Evolutionary conservation across 2,797 vertebrate genomes (phyloP), one percentile per base, ranked within the genome.

Genomic region (Florisuga fusca): DNA sequence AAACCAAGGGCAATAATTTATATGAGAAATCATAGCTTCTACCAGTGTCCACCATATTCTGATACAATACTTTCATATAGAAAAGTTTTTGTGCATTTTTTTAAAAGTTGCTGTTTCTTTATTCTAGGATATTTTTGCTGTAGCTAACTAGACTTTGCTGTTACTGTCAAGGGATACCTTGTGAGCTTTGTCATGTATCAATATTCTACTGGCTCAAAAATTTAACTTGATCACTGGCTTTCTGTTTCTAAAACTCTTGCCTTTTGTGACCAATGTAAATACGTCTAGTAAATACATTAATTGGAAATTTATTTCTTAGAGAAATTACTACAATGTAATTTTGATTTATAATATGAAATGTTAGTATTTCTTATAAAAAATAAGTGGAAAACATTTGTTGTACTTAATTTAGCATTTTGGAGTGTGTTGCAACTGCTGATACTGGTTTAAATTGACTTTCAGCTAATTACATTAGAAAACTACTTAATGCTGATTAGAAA

Each of bases 401-500:
- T 74, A 87, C 84, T 84, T 91, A 93, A 71, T 96, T 96, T 94
- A 83, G 59, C 36, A 86, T 68, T 88, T 86, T 82, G 53, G 67
- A 93, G 48, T 57, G 18, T 87, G 78, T 87, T 96, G 76, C 93
- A 95, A 90, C 90, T 87, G 61, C 86, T 96, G 86, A 71, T 95
- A 67, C 46, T 84, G n/a, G 41, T 86, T 95, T 94, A 94, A 94
- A 77, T 89, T 77, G 45, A 96, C 64, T 95, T 95, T 71, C 92
- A 59, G 62, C 54, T 97, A 96, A 95, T 85, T 68, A 95, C 69
- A 94, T 94, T 97, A 96, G 83, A 96, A 96, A 97, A 96, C 71
- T 95, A 95, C 75, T 96, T 96, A 97, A 96, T 97, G 97, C 93
- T 95, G 80, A 90, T 91, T 97, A 73, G 66, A 95, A 80, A 78